phyloP scores from a whole-genome alignment of 2,797 vertebrate species.

The Arrhamphus sclerolepis region DNA sequence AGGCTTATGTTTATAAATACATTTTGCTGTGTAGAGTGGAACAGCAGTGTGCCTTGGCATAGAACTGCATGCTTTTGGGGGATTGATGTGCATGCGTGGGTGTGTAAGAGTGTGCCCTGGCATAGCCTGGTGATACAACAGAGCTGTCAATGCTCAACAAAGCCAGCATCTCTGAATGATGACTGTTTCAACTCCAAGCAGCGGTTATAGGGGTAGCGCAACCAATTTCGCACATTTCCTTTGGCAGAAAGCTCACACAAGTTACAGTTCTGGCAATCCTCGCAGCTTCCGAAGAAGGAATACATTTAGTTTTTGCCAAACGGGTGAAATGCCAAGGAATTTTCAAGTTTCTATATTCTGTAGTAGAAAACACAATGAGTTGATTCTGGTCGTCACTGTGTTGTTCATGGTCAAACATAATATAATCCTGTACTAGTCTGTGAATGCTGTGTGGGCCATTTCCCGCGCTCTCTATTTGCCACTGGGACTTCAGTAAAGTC shows the following conservation, averaged over 20 bases:
- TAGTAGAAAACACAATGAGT: background rate
- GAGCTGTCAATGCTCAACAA: conserved; percentile 18
- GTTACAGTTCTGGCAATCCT: too few species aligned
- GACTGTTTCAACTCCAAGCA: conserved; percentile 11
- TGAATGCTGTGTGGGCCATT: conserved; percentile 42
- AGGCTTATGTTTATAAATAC: conserved; percentile 82
- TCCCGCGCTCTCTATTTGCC: conserved; percentile 64
- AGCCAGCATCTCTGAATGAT: conserved; percentile 33
- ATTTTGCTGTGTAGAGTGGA: conserved; percentile 83
- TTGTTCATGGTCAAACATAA: conserved; percentile 26
- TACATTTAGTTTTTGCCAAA: background rate
- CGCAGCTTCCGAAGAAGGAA: too few species aligned
- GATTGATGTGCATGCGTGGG: conserved; percentile 48
- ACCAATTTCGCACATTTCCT: too few species aligned
- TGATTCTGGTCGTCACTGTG: conserved; percentile 11
- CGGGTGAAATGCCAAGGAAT: conserved; percentile 1
- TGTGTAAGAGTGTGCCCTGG: conserved; percentile 42
- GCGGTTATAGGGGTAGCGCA: conserved; percentile 2
- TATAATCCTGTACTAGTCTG: conserved; percentile 38
- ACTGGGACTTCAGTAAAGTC: conserved; percentile 40
- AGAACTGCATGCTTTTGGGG: conserved; percentile 55
- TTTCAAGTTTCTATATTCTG: background rate
- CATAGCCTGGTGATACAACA: conserved; percentile 38
- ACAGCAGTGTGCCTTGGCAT: conserved; percentile 75
- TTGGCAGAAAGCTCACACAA: too few species aligned